Evolutionary conservation across 2,113 vertebrate species (phyloP).

Genomic region (Psittacus erithacus): DNA sequence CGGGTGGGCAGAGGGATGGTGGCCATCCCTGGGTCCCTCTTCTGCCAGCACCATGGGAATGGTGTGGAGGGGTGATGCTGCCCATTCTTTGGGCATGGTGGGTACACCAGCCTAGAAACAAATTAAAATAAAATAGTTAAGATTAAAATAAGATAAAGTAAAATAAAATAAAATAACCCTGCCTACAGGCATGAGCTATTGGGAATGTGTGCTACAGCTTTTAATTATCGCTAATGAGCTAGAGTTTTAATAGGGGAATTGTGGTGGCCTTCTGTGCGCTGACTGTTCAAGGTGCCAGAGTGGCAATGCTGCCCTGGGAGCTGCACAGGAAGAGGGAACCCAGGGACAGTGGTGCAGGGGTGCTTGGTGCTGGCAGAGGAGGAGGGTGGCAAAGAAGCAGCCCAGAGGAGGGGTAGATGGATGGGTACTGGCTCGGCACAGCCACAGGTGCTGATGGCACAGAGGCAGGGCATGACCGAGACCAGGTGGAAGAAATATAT

Average conservation of each 20-base stretch:
- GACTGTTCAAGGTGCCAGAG: background rate
- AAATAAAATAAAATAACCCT: background rate
- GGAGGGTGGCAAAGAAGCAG: background rate
- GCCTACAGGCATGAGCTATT: background rate
- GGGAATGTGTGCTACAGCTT: slow-evolving; percentile 33
- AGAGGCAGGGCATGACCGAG: background rate
- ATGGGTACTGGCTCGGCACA: fast-evolving
- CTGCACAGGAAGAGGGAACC: fast-evolving
- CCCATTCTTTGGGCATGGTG: background rate
- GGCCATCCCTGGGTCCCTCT: background rate
- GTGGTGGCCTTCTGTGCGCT: background rate
- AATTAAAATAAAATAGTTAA: background rate
- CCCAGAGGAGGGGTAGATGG: background rate
- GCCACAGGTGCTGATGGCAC: background rate
- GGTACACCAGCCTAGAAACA: background rate
- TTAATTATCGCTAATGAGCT: slow-evolving; percentile 71
- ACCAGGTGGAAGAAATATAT: background rate
- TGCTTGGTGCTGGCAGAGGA: background rate
- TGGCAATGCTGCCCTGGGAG: fast-evolving
- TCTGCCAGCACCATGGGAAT: fast-evolving
- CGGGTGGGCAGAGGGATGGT: background rate
- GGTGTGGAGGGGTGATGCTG: background rate
- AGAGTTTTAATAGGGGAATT: slow-evolving; percentile 61
- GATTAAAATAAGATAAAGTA: background rate
- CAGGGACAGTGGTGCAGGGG: fast-evolving